phyloP scores from a whole-genome alignment of 2,888 invertebrate genomes.

The Pedicia rivosa region DNA sequence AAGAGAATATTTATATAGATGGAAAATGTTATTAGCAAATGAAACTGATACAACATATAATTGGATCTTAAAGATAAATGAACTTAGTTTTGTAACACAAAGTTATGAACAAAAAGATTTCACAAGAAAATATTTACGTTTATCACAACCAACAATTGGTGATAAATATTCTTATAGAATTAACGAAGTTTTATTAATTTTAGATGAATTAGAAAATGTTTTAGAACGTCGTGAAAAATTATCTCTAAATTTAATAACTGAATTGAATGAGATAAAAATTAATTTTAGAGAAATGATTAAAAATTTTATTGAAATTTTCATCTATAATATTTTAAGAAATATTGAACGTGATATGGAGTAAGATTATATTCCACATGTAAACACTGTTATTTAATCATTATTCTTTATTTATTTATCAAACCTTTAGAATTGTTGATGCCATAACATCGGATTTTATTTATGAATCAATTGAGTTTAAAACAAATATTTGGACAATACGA shows the following conservation, averaged over 20 bases:
- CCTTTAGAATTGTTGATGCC: neutral
- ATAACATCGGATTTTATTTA: neutral
- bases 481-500: neutral
- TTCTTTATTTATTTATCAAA: neutral
- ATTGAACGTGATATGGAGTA: neutral
- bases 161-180: neutral
- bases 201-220: neutral
- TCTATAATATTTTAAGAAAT: neutral
- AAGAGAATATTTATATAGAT: neutral
- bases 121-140: neutral
- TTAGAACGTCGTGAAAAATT: neutral
- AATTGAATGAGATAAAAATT: neutral
- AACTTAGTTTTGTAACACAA: neutral
- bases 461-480: neutral
- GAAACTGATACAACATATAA: neutral
- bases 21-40: neutral
- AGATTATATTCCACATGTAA: neutral
- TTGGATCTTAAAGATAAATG: neutral
- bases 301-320: neutral
- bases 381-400: neutral
- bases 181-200: neutral
- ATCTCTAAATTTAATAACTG: neutral
- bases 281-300: neutral
- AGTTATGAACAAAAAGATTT: neutral
- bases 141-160: neutral